Base-by-base conservation (phyloP, 2,113 vertebrate genomes). In the Gallinago media region DNA sequence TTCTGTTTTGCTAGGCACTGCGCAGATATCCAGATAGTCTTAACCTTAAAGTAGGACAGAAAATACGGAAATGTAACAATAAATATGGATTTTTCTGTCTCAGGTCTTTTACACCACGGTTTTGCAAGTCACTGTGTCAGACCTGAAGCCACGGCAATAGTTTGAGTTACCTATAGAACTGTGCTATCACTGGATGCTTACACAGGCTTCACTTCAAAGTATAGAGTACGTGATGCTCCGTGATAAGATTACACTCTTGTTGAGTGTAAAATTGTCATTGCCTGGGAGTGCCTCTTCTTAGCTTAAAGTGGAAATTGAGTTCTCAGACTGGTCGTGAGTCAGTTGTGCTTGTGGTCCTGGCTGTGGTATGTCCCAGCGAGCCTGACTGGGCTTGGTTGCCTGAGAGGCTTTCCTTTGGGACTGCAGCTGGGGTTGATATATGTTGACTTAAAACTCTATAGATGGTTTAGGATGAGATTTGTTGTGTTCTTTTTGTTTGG, bases 181-280 rank as follows among this genome's bases (percentile, higher is more conserved):
- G 0, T 11, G 1, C 20, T 13, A 2, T 66, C 34, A 3, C 21
- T 10, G 78, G 59, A 34, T 13, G 5, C 34, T 62, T 47, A 11
- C 0, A 4, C 29, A 27, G 44, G 31, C 38, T 68, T 87, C 52
- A 1, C 29, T 17, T 26, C 40, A 49, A 34, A 19, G 23, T 8
- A 2, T 0, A 8, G 84, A 23, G 50, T 63, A 15, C 1, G 0
- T 42, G 49, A 26, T 73, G 78, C 52, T 88, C 21, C 0, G 0
- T 65, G 50, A 10, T 54, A 59, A 34, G 38, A 20, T n/a, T 44
- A 42, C 40, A 42, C 40, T 42, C 40, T 15, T 27, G 26, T 38
- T 26, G 71, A 23, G 47, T 38, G n/a, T 11, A 25, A 4, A 46
- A 2, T 42, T 70, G 47, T 62, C 8, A 5, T 23, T 3, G 12